These are phyloP conservation scores for Molossus molossus DNA, from an alignment of 2,797 vertebrate species.

Conservation along the genomic window DNA sequence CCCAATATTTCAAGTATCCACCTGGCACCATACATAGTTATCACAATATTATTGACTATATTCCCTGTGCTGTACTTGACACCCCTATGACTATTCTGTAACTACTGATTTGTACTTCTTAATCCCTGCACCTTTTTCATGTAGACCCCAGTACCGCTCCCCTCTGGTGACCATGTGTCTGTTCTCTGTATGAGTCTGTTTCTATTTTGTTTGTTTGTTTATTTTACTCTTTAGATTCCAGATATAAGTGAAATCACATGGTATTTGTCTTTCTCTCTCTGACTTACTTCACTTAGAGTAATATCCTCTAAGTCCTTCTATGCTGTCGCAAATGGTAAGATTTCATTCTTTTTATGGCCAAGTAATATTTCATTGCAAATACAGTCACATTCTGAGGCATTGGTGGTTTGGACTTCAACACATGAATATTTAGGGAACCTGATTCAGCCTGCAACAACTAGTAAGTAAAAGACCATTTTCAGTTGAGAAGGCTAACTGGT, in stretches of 20 bases:
- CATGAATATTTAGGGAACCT: background rate
- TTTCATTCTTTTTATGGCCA: background rate
- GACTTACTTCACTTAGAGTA: background rate
- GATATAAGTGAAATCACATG: background rate
- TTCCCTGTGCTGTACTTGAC: background rate
- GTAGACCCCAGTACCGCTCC: background rate
- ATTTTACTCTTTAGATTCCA: background rate
- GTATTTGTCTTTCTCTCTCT: background rate
- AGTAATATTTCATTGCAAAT: slow-evolving; percentile 8
- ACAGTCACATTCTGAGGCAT: background rate
- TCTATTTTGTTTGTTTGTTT: background rate
- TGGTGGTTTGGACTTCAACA: background rate
- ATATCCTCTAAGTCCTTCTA: background rate
- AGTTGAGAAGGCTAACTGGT: slow-evolving; percentile 16
- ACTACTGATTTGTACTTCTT: background rate
- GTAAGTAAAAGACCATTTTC: slow-evolving; percentile 54
- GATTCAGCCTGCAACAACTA: slow-evolving; percentile 19
- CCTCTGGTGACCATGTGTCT: background rate
- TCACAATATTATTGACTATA: background rate
- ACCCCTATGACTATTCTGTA: background rate
- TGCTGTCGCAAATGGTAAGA: background rate
- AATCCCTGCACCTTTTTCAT: background rate
- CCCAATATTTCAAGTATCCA: background rate
- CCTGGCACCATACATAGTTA: background rate
- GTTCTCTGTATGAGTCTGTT: background rate